Evolutionary conservation across 2,888 invertebrate genomes (phyloP), one percentile per base, ranked within the genome.

Genomic region (Caenorhabditis sp.): DNA sequence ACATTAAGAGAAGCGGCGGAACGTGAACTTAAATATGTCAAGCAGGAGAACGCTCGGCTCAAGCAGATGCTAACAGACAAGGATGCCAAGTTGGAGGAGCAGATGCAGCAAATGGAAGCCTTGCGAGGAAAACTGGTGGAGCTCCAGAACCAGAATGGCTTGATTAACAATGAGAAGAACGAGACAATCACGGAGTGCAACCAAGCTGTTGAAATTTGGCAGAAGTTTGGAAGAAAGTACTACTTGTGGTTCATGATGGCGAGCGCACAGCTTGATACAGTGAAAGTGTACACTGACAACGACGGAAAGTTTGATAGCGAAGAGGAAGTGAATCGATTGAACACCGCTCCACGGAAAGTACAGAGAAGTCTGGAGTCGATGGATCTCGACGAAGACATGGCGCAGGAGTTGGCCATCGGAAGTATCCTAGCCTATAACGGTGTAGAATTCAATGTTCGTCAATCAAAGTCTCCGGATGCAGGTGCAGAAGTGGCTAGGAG

Each of bases 161-260:
- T 40, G 20, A 0, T 76, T n/a, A 53, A 51, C 24, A 35, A 53
- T 9, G 62, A 37, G 18, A 50, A 28, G 20, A 22, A 51, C 2
- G 28, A 32, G 11, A 64, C 35, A 2, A 13, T 28, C 13, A 26
- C 28, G 44, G 64, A 80, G 1, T 70, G 44, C 32, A 58, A 51
- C 40, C 40, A 24, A 56, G 15, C 47, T 15, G 11, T 62, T 8
- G 82, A 85, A 1, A 51, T 76, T 15, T 78, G 78, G 67, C 20
- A 56, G 13, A 18, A 47, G 0, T 58, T 80, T 20, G 83, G 77
- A 0, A 70, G 56, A 11, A 85, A 85, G 26, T 85, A 77, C 55
- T 83, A 80, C 28, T 69, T 53, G 1, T 85, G 85, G 85, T 82
- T 47, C 60, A 71, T 68, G 4, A 67, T 77, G 18, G 83, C 83